These are phyloP conservation scores for Leptarthrus brevirostris DNA, from an alignment of 2,888 invertebrate genomes.

Conservation along the genomic window DNA sequence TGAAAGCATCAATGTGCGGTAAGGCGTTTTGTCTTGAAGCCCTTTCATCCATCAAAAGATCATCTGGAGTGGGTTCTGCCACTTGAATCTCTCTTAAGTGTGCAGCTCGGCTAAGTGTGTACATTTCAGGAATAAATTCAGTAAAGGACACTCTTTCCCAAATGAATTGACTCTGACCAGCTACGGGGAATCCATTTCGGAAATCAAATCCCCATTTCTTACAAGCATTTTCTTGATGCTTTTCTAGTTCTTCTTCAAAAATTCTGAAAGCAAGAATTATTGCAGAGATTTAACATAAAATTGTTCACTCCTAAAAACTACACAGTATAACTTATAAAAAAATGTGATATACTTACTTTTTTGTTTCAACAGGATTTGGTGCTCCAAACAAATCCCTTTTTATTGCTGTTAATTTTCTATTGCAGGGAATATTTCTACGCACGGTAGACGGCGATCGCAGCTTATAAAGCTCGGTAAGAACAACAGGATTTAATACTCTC, in stretches of 20 bases:
- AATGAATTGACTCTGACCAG: conserved; percentile 59
- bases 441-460: conserved; percentile 59
- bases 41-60: conserved; percentile 62
- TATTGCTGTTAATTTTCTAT: conserved; percentile 61
- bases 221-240: conserved; percentile 73
- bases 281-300: neutral
- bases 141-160: conserved; percentile 65
- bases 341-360: conserved; percentile 63
- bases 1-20: conserved; percentile 53
- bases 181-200: conserved; percentile 62
- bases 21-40: conserved; percentile 56
- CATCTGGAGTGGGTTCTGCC: conserved; percentile 54
- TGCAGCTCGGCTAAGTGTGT: conserved; percentile 66
- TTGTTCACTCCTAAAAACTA: neutral
- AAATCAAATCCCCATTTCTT: conserved; percentile 67
- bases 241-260: conserved; percentile 62
- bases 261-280: conserved; percentile 56
- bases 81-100: conserved; percentile 59
- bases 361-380: conserved; percentile 60
- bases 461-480: conserved; percentile 62
- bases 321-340: too few relatives aligned
- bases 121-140: conserved; percentile 65
- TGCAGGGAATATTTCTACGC: conserved; percentile 60
- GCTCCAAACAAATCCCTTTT: conserved; percentile 65
- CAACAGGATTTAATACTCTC: conserved; percentile 63